These are phyloP conservation scores for Rhabditoides inermis DNA, from an alignment of 2,888 invertebrate species.

Conservation along the genomic window DNA sequence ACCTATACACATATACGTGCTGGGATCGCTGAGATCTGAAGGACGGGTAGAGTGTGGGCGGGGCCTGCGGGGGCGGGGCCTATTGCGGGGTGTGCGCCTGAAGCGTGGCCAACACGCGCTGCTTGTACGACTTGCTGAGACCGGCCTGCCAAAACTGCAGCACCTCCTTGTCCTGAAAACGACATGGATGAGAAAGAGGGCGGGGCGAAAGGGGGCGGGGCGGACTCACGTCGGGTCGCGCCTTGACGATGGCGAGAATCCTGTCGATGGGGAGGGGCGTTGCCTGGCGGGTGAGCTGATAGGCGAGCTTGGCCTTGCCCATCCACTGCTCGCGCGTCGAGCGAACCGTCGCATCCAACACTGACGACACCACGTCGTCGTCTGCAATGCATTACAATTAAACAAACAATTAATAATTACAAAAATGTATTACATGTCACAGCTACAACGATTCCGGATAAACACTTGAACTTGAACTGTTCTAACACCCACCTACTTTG, in stretches of 20 bases:
- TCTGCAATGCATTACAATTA: conserved; percentile 13
- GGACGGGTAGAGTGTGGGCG: no score
- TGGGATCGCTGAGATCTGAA: no score
- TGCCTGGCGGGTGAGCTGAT: conserved; percentile 50
- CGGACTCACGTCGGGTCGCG: neutral
- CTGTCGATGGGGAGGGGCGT: neutral
- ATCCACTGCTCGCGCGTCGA: conserved; percentile 57
- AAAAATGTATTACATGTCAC: neutral
- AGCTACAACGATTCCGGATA: neutral
- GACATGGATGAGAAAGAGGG: neutral
- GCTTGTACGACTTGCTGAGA: conserved; percentile 56
- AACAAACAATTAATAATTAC: neutral
- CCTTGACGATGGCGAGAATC: neutral
- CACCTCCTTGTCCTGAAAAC: conserved; percentile 44
- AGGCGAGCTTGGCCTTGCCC: conserved; percentile 57
- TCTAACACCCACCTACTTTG: neutral
- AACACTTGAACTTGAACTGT: neutral
- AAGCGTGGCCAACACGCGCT: conserved; percentile 51
- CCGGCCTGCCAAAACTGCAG: conserved; percentile 58
- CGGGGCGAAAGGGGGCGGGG: neutral
- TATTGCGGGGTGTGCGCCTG: conserved; percentile 1
- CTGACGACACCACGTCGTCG: conserved; percentile 16
- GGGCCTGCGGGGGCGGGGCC: no score
- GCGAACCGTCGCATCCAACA: conserved; percentile 35
- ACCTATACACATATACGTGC: no score